A percentile compares a stretch with the other conserved stretches of the same genome.
Evolutionary conservation across 2,888 invertebrate genomes (phyloP).

Genomic region (Eilema depressum): DNA sequence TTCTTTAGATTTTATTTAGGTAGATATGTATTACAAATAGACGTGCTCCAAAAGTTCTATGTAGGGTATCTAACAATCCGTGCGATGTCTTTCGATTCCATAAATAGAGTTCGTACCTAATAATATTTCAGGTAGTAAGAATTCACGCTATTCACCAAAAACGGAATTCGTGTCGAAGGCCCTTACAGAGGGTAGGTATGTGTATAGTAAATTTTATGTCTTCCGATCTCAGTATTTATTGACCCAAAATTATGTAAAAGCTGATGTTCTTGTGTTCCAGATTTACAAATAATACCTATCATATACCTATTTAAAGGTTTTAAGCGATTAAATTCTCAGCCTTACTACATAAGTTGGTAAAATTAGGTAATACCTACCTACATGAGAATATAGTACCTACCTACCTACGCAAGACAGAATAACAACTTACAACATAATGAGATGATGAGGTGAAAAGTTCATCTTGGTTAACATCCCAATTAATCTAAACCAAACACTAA

Average conservation of each 20-base stretch:
- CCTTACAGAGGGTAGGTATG: neutral
- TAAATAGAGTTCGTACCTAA: conserved; percentile 5
- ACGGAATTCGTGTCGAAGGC: neutral
- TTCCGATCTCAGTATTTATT: conserved; percentile 3
- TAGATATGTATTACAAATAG: neutral
- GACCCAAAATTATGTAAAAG: neutral
- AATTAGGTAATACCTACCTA: neutral
- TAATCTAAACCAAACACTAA: too few species aligned
- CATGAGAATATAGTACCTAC: neutral
- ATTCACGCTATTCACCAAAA: conserved; percentile 1
- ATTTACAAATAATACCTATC: neutral
- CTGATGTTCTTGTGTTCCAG: neutral
- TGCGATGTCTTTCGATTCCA: neutral
- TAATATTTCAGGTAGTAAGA: neutral
- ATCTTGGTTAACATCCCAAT: too few species aligned
- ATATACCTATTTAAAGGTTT: neutral
- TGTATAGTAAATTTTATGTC: conserved; percentile 2
- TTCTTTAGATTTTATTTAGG: neutral
- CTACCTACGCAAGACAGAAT: too few species aligned
- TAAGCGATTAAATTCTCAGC: neutral
- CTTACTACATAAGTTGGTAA: neutral
- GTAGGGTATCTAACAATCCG: neutral
- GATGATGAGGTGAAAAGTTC: neutral
- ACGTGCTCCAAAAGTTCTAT: neutral
- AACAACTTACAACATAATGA: neutral